Conservation (phyloP, 2,797 vertebrate species). For the Anniella stebbinsi region DNA sequence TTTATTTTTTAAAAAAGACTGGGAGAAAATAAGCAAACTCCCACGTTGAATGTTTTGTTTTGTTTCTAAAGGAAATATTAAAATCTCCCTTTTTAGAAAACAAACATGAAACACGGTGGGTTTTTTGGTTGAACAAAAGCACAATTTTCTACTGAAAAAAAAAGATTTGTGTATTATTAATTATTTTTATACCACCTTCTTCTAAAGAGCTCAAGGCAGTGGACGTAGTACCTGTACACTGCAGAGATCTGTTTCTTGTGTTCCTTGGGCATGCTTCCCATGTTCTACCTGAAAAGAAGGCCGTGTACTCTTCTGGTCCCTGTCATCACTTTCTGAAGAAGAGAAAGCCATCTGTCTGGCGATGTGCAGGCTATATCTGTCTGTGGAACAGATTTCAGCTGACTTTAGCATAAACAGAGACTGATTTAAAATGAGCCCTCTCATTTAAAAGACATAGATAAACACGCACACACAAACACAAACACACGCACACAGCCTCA, state of each 20-base stretch:
- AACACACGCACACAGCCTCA: background rate
- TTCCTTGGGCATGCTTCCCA: background rate
- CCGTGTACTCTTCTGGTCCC: background rate
- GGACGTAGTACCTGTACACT: fast-evolving
- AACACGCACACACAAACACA: too few relatives aligned
- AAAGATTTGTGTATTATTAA: background rate
- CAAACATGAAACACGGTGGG: fast-evolving
- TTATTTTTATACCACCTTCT: background rate
- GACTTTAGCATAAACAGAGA: background rate
- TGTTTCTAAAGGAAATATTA: conserved; percentile 51
- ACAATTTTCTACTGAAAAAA: background rate
- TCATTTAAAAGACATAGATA: background rate
- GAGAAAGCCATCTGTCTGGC: background rate
- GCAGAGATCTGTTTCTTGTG: background rate
- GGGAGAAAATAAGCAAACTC: conserved; percentile 55
- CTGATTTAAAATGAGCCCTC: background rate
- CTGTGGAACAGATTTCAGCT: too few relatives aligned
- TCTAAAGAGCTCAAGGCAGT: background rate
- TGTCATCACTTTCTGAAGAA: background rate
- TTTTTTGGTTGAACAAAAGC: background rate
- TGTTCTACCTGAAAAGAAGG: background rate
- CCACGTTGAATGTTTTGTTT: conserved; percentile 54
- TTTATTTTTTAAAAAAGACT: conserved; percentile 46
- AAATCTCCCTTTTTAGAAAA: conserved; percentile 38
- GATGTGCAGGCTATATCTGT: background rate